Percentiles rank a stretch among this genome's conserved stretches.
phyloP scores from a whole-genome alignment of 2,888 invertebrate genomes.

The Bhutanitis thaidina region DNA sequence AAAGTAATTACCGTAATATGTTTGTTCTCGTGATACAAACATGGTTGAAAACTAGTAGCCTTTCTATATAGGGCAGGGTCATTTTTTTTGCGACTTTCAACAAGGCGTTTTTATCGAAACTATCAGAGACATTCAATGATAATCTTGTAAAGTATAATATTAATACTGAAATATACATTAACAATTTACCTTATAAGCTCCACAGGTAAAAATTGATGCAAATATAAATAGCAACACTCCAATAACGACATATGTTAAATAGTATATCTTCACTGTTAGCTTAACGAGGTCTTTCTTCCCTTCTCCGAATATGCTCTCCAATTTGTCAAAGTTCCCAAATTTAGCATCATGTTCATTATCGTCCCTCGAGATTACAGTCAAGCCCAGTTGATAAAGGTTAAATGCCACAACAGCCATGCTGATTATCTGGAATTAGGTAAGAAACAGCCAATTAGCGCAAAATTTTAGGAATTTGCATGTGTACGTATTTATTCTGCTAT shows the following conservation, averaged over 20 bases:
- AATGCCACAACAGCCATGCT: slow-evolving; percentile 58
- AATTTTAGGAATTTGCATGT: too few relatives aligned
- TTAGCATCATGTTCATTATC: slow-evolving; percentile 45
- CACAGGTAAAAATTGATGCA: slow-evolving; percentile 53
- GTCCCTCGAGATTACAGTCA: slow-evolving; percentile 47
- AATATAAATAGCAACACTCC: slow-evolving; percentile 56
- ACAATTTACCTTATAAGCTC: slow-evolving; percentile 57
- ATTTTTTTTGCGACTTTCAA: neutral
- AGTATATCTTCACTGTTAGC: slow-evolving; percentile 53
- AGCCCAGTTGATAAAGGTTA: slow-evolving; percentile 54
- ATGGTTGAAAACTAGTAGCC: neutral
- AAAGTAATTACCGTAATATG: slow-evolving; percentile 5
- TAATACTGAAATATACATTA: too few relatives aligned
- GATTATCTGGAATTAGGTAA: slow-evolving; percentile 48
- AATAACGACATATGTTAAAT: slow-evolving; percentile 51
- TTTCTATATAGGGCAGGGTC: neutral
- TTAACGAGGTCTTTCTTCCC: slow-evolving; percentile 48
- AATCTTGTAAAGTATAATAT: too few relatives aligned
- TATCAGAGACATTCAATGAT: neutral
- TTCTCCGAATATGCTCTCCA: slow-evolving; percentile 60
- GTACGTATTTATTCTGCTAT: too few relatives aligned
- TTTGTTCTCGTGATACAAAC: slow-evolving; percentile 12
- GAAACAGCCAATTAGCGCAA: slow-evolving; percentile 1
- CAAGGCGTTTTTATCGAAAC: neutral
- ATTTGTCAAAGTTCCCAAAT: slow-evolving; percentile 57